Evolutionary conservation across 2,113 vertebrate species (phyloP).

Genomic region (Bombycilla garrulus): DNA sequence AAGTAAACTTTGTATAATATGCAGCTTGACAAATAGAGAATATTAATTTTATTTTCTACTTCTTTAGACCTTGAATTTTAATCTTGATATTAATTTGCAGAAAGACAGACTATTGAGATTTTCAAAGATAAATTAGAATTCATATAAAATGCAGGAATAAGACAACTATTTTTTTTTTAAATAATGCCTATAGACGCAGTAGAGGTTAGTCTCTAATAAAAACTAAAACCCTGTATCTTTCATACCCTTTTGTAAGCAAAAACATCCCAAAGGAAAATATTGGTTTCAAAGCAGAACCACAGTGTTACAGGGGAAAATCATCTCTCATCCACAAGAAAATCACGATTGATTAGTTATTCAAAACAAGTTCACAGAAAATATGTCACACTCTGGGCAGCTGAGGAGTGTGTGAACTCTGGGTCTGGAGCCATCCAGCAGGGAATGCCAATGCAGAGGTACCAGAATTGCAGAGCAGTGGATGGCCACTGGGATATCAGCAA

Average conservation of each 20-base stretch:
- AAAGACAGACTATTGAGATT: neutral
- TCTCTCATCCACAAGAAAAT: neutral
- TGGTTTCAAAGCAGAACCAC: fast-evolving
- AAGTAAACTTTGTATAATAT: neutral
- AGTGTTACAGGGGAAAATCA: fast-evolving
- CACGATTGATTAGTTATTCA: neutral
- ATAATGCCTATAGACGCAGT: fast-evolving
- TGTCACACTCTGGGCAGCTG: neutral
- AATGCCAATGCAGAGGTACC: neutral
- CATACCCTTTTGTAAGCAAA: fast-evolving
- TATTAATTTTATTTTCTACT: neutral
- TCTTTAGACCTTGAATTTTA: neutral
- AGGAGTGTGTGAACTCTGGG: neutral
- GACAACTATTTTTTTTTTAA: fast-evolving
- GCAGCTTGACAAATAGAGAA: neutral
- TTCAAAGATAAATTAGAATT: neutral
- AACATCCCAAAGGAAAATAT: fast-evolving
- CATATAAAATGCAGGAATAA: neutral
- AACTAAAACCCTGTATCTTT: neutral
- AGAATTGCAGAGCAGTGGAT: neutral
- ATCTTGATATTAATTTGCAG: neutral
- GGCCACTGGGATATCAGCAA: neutral
- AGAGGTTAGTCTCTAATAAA: neutral
- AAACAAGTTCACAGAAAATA: fast-evolving
- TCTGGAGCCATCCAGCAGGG: neutral